Evolutionary conservation across 2,113 vertebrate species (phyloP).

Genomic region (Perognathus longimembris): DNA sequence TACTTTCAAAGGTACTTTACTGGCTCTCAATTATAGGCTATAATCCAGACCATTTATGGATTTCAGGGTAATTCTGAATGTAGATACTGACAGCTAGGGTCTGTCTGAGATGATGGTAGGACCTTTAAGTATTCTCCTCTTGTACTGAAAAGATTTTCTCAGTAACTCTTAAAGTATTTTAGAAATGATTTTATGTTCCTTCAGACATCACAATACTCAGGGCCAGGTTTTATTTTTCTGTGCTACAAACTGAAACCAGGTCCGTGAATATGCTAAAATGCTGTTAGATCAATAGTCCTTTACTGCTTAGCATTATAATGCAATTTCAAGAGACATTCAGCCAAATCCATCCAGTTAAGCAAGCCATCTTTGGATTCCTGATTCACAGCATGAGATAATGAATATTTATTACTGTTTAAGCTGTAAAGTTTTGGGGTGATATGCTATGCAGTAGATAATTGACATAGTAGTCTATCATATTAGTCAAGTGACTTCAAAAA

Average conservation of each 20-base stretch:
- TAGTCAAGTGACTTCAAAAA: not conserved
- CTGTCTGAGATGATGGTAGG: slow-evolving; percentile 4
- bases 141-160: not conserved
- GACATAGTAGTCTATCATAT: not conserved
- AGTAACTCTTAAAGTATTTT: not conserved
- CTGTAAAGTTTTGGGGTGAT: not conserved
- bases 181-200: not conserved
- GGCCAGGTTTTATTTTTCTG: not conserved
- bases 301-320: not conserved
- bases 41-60: not conserved
- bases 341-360: not conserved
- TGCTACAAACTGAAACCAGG: not conserved
- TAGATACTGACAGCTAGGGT: not conserved
- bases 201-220: not conserved
- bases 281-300: not conserved
- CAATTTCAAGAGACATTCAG: not conserved
- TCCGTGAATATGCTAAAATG: not conserved
- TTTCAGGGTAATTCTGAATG: slow-evolving; percentile 34
- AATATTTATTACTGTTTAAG: not conserved
- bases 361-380: slow-evolving; percentile 34
- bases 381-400: not conserved
- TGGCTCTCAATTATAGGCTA: slow-evolving; percentile 1
- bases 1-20: slow-evolving; percentile 10
- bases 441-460: not conserved
- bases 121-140: not conserved